Evolutionary conservation across 2,888 invertebrate species (phyloP), one percentile per base, ranked within the genome.

Genomic region (Drosophila paranaensis): DNA sequence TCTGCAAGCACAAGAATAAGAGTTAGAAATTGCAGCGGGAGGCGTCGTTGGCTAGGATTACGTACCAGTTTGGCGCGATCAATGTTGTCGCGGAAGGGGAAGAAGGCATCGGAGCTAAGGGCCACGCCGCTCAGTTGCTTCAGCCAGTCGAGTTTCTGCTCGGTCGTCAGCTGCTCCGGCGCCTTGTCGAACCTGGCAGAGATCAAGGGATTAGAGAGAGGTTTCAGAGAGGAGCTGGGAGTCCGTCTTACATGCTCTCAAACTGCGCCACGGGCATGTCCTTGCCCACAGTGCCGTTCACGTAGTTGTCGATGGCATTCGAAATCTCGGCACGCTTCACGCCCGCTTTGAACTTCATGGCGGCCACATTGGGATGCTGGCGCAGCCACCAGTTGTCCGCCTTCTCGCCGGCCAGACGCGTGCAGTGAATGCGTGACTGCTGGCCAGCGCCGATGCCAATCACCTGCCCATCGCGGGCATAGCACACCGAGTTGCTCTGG

Each of bases 361-460:
- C 93, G 14, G 95, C 93, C 5, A 98, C 97, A 81, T 95, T 95
- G 4, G 98, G 98, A 93, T 99, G 99, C 60, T 97, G 96, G 25
- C 99, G 95, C 86, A 98, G 93, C 99, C 99, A 99, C 99, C 99
- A 99, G 93, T 98, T 97, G 91, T 98, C 97, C 30, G 98, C 98
- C 93, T 99, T 99, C 90, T 98, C 97, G 51, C 98, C 99, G 66
- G 99, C 99, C 82, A 99, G 94, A 82, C 99, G 95, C 0, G 99
- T 99, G 93, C 99, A 99, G 93, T 99, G 99, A 90, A 99, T 99
- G 77, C 99, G 95, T 0, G 98, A 98, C 93, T 99, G 99, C 91
- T 99, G 99, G 0, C 99, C 99, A n/a, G 99, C 99, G 35, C 99
- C 99, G 86, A 98, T 98, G 20, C 99, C 99, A 87, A 99, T 95